A percentile compares a stretch with the other conserved stretches of the same genome.
These are phyloP conservation scores for Hexactinellida sp. DNA, from an alignment of 37 sponge, comb jelly and placozoan species.

Conservation along the genomic window DNA sequence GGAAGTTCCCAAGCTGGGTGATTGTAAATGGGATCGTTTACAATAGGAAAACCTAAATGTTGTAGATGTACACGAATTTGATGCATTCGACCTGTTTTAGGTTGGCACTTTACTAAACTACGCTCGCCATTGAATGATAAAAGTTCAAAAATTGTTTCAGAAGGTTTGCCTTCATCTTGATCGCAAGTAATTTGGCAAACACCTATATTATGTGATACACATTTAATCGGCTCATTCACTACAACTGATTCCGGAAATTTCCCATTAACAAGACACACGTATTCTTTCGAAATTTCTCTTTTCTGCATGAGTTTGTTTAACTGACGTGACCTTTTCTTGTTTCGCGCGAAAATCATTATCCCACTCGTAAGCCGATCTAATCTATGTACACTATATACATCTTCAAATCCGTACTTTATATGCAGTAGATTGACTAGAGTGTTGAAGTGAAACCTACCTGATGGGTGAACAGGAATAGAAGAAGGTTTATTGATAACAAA, in stretches of 20 bases:
- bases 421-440: constrained; percentile 51
- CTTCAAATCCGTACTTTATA: constrained; percentile 48
- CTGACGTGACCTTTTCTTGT: not conserved
- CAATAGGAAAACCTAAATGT: constrained; percentile 75
- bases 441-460: constrained; percentile 84
- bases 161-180: constrained; percentile 46
- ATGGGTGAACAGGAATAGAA: constrained; percentile 91
- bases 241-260: constrained; percentile 60
- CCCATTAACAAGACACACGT: constrained; percentile 69
- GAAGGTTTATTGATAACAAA: constrained; percentile 78
- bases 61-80: constrained; percentile 81
- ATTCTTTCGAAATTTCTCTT: constrained; percentile 48
- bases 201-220: constrained; percentile 69
- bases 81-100: constrained; percentile 84
- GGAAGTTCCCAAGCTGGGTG: constrained; percentile 58
- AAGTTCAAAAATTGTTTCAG: constrained; percentile 49
- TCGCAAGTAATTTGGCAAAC: constrained; percentile 49
- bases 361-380: constrained; percentile 85
- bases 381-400: constrained; percentile 73
- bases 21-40: constrained; percentile 83
- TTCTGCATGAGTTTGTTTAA: constrained; percentile 36
- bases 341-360: constrained; percentile 54
- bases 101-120: constrained; percentile 67
- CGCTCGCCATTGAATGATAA: constrained; percentile 55
- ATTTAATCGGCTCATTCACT: constrained; percentile 53